Base-by-base conservation (phyloP, 2,888 invertebrate species). In the Strigamia crassipes region DNA sequence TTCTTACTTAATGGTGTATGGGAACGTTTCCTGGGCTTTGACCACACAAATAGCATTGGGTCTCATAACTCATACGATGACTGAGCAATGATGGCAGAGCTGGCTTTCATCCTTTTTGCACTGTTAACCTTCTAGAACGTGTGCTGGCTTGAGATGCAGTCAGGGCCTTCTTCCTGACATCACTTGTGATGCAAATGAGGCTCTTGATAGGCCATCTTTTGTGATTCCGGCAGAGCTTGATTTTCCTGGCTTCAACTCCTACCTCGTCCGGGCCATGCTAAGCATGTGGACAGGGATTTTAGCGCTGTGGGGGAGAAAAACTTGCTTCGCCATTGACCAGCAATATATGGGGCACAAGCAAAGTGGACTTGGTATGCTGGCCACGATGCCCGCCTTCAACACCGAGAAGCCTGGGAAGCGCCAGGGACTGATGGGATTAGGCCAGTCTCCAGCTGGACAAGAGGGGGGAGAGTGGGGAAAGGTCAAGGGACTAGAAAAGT, bases 131-230 rank as follows among this genome's bases (percentile, higher is more conserved):
- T 73, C 73, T 23, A 73, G 73, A 42, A 42, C 78, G 41, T 78
- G 78, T 38, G 38, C 78, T 78, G 42, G 78, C 78, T 42, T 78
- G 78, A 78, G 78, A 78, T 78, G 78, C 78, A 78, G 42, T 38
- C 38, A 42, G 78, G 78, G 73, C 73, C 73, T 73, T 78, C 38
- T 78, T 78, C 42, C 41, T 38, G 78, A 78, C 38, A 78, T 42
- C 80, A 51, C 51, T 80, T 80, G 80, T 80, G 80, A 80, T 80
- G 80, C 80, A 80, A 80, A 80, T 80, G 80, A 80, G 80, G 41
- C 42, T 38, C 78, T 42, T 78, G 78, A 38, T 51, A 46, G 80
- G 46, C 80, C 46, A 80, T 51, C 80, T 80, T 80, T 80, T 80
- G 80, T 80, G 42, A 18, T 42, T 38, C 12, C 78, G 21, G 78